Evolutionary conservation across 2,888 invertebrate genomes (phyloP).

Genomic region (Philaethria dido): DNA sequence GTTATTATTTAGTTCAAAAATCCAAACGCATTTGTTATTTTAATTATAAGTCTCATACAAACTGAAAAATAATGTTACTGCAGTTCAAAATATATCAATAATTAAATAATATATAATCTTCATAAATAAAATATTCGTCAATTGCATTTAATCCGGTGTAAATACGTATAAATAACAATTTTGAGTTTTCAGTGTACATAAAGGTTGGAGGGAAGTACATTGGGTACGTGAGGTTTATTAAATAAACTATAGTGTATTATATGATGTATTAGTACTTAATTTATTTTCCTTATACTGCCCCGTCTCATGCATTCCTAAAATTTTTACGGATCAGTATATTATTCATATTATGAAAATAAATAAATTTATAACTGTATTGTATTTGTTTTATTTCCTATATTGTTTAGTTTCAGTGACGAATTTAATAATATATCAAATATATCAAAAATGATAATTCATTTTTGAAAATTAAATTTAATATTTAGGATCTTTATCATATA

Average conservation of each 20-base stretch:
- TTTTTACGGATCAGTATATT: constrained; percentile 71
- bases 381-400: constrained; percentile 38
- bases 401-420: too few species aligned
- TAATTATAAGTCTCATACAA: constrained; percentile 11
- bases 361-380: constrained; percentile 62
- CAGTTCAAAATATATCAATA: constrained; percentile 8
- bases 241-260: constrained; percentile 72
- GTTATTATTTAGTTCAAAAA: constrained; percentile 14
- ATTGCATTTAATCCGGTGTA: constrained; percentile 44
- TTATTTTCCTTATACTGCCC: constrained; percentile 74
- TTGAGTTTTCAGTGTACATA: constrained; percentile 57
- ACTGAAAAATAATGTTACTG: background rate
- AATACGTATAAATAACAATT: constrained; percentile 43
- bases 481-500: too few species aligned
- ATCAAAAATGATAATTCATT: too few species aligned
- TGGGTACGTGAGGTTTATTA: constrained; percentile 66
- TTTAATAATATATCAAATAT: too few species aligned
- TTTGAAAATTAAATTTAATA: too few species aligned
- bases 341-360: constrained; percentile 70
- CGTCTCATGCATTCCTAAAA: constrained; percentile 76
- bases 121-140: constrained; percentile 11
- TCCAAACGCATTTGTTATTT: constrained; percentile 22
- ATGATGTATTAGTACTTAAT: constrained; percentile 77
- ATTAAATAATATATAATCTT: background rate
- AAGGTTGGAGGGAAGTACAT: constrained; percentile 62